Evolutionary conservation across 2,888 invertebrate genomes (phyloP).

Genomic region (Lumbricus terrestris): DNA sequence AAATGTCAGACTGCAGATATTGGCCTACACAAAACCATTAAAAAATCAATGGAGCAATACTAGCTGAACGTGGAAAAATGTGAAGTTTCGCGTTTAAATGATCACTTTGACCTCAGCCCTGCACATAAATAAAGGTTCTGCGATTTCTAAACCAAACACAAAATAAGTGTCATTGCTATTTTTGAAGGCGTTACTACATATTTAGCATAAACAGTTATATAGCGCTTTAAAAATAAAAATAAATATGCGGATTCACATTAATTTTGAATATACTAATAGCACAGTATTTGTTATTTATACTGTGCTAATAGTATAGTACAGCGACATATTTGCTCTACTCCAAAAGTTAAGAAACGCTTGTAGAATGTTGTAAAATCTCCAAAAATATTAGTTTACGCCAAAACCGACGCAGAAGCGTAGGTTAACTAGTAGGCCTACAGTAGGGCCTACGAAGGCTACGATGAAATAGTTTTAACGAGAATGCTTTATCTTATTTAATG

Average conservation of each 20-base stretch:
- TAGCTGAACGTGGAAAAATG: background rate
- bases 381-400: background rate
- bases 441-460: too few relatives aligned
- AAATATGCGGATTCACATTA: background rate
- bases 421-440: too few relatives aligned
- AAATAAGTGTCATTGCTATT: background rate
- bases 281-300: too few relatives aligned
- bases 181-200: background rate
- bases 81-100: background rate
- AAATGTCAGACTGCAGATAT: background rate
- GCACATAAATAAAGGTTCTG: background rate
- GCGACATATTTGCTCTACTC: background rate
- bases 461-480: too few relatives aligned
- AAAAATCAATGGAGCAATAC: background rate
- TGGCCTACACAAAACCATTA: background rate
- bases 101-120: background rate
- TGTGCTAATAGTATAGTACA: background rate
- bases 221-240: background rate
- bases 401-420: too few relatives aligned
- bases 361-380: background rate
- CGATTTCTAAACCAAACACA: background rate
- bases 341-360: background rate
- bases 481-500: too few relatives aligned
- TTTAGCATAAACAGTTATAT: background rate
- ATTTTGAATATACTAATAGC: too few relatives aligned